These are phyloP conservation scores for Chironomus striatipennis DNA, from an alignment of 1,140 invertebrate genomes.

Conservation along the genomic window DNA sequence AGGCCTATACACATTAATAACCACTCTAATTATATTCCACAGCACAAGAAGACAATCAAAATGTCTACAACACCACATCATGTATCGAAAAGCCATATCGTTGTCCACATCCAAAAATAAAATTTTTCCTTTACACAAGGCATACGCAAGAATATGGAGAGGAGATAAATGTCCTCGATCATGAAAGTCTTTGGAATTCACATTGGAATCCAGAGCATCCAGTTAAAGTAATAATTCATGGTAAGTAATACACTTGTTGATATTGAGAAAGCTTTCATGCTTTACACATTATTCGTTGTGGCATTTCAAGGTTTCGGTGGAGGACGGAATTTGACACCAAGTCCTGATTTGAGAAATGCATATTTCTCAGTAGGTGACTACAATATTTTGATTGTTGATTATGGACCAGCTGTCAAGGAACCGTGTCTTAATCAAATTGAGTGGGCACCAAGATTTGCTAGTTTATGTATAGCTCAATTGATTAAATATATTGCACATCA, in stretches of 20 bases:
- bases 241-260: neutral
- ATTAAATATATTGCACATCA: conserved; percentile 67
- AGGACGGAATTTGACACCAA: conserved; percentile 64
- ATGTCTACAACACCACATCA: conserved; percentile 68
- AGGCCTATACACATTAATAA: too few relatives aligned
- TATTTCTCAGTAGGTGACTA: conserved; percentile 72
- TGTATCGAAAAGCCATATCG: conserved; percentile 69
- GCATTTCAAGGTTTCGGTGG: conserved; percentile 57
- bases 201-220: conserved; percentile 63
- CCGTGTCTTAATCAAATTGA: conserved; percentile 73
- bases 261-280: neutral
- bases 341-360: conserved; percentile 70
- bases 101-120: conserved; percentile 72
- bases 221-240: conserved; percentile 74
- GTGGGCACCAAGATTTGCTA: conserved; percentile 74
- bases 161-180: conserved; percentile 57
- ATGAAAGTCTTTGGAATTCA: conserved; percentile 57
- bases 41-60: conserved; percentile 25
- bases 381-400: conserved; percentile 82
- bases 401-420: conserved; percentile 66
- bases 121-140: conserved; percentile 76
- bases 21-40: too few relatives aligned
- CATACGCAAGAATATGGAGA: conserved; percentile 63
- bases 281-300: neutral
- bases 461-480: conserved; percentile 69